Evolutionary conservation across 2,113 vertebrate genomes (phyloP).

Genomic region (Suncus etruscus): DNA sequence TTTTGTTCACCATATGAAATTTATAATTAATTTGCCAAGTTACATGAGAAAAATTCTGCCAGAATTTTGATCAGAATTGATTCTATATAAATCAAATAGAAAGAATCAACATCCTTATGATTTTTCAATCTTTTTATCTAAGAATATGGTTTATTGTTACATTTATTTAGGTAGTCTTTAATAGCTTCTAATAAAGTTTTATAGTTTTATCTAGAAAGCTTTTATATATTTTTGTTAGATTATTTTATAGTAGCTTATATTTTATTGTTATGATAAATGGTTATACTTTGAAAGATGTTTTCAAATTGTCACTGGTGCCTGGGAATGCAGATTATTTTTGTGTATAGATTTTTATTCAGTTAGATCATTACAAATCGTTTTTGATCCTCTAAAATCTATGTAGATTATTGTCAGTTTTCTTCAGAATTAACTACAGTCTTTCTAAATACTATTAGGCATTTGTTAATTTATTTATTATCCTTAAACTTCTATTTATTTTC

Average conservation of each 20-base stretch:
- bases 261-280: constrained; percentile 61
- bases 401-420: constrained; percentile 51
- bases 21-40: constrained; percentile 25
- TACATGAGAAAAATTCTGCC: not conserved
- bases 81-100: constrained; percentile 46
- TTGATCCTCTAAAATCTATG: constrained; percentile 25
- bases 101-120: constrained; percentile 44
- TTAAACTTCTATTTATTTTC: constrained; percentile 21
- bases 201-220: constrained; percentile 62
- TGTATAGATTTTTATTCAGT: constrained; percentile 61
- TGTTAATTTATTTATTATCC: constrained; percentile 47
- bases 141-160: constrained; percentile 49
- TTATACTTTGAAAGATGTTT: constrained; percentile 62
- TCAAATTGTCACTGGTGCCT: constrained; percentile 35
- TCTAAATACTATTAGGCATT: not conserved
- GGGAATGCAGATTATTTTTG: constrained; percentile 53
- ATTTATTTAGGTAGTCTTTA: constrained; percentile 64
- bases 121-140: constrained; percentile 49
- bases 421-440: not conserved
- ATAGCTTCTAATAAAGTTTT: constrained; percentile 67
- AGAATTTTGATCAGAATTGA: constrained; percentile 21
- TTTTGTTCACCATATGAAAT: constrained; percentile 43
- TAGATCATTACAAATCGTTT: constrained; percentile 47
- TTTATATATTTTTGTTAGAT: constrained; percentile 53
- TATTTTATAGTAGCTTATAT: constrained; percentile 43